These are phyloP conservation scores for Leptopilina drosophilae DNA, from an alignment of 2,888 invertebrate genomes.

Conservation along the genomic window DNA sequence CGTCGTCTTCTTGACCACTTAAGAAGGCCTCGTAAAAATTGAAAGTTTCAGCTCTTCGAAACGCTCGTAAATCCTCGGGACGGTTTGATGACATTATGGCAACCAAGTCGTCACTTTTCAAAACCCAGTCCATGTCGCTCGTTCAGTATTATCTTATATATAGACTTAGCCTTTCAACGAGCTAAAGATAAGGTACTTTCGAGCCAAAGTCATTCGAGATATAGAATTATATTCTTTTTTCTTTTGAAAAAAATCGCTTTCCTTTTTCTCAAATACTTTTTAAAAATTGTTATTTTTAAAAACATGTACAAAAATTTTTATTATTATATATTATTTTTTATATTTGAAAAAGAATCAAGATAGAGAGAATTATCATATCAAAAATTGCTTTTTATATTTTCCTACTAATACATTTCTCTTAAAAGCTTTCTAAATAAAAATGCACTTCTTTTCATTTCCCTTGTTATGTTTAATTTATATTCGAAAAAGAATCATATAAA, in stretches of 20 bases:
- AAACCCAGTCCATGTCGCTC: slow-evolving; percentile 28
- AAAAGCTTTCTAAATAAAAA: slow-evolving; percentile 25
- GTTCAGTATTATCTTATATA: slow-evolving; percentile 62
- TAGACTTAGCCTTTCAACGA: slow-evolving; percentile 67
- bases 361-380: slow-evolving; percentile 40
- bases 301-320: too few relatives aligned
- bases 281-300: too few relatives aligned
- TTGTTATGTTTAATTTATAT: slow-evolving; percentile 32
- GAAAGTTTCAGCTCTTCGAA: slow-evolving; percentile 49
- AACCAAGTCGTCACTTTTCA: slow-evolving; percentile 40
- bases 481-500: slow-evolving; percentile 17
- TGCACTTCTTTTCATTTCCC: slow-evolving; percentile 17
- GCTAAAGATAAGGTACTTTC: slow-evolving; percentile 68
- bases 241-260: too few relatives aligned
- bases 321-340: too few relatives aligned
- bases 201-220: slow-evolving; percentile 64
- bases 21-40: slow-evolving; percentile 56
- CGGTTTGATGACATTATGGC: slow-evolving; percentile 42
- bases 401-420: slow-evolving; percentile 2
- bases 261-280: too few relatives aligned
- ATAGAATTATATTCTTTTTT: slow-evolving; percentile 62
- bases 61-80: slow-evolving; percentile 51
- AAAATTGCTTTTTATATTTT: slow-evolving; percentile 46
- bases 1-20: slow-evolving; percentile 47
- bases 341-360: too few relatives aligned